Conservation (phyloP, 2,888 invertebrate genomes). For the Sesia bembeciformis region DNA sequence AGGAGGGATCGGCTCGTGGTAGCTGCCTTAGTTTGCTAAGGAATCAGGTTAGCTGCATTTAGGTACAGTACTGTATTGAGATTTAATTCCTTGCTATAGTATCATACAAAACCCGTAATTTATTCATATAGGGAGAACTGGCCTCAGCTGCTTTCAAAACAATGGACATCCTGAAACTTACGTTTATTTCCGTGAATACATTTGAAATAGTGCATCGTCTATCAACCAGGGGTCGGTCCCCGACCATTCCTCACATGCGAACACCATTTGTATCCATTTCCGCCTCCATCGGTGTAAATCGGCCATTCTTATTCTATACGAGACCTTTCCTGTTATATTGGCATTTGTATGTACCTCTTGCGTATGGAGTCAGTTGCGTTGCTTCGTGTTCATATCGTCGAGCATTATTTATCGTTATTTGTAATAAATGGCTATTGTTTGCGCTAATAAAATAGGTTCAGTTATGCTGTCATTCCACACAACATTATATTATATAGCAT, state of each 20-base stretch:
- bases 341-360: conserved; percentile 14
- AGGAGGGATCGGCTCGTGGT: no score
- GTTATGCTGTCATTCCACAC: not conserved
- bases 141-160: no score
- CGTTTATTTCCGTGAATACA: not conserved
- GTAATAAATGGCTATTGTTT: not conserved
- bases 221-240: not conserved
- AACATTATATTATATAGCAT: not conserved
- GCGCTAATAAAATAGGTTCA: not conserved
- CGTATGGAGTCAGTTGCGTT: not conserved
- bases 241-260: conserved; percentile 12
- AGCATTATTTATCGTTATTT: not conserved
- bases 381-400: not conserved
- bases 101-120: no score
- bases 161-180: no score
- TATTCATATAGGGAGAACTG: no score
- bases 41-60: no score
- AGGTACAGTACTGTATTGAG: no score
- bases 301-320: conserved; percentile 29
- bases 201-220: not conserved
- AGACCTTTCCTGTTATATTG: conserved; percentile 11
- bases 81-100: no score
- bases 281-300: conserved; percentile 18
- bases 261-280: conserved; percentile 27
- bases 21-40: no score